Evolutionary conservation across 2,113 vertebrate species (phyloP).

Genomic region (Eleginops maclovinus): DNA sequence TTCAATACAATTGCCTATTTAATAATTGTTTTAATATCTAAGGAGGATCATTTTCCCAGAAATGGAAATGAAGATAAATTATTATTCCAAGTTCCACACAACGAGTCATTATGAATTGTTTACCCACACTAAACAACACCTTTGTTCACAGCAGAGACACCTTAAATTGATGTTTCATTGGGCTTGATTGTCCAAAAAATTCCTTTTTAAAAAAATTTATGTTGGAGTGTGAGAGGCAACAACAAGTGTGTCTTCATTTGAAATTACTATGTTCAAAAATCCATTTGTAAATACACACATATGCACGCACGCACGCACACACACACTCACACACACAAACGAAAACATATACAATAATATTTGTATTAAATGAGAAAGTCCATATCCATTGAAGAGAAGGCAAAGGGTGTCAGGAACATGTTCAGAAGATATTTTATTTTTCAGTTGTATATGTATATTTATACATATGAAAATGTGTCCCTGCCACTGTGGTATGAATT

Average conservation of each 20-base stretch:
- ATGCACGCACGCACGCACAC: too few species aligned
- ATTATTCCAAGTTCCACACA: background rate
- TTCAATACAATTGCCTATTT: background rate
- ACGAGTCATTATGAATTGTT: background rate
- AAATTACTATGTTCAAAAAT: too few species aligned
- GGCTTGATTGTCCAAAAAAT: background rate
- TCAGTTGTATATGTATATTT: background rate
- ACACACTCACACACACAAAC: too few species aligned
- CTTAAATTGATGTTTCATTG: background rate
- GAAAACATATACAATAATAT: background rate
- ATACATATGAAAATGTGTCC: background rate
- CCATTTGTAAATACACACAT: too few species aligned
- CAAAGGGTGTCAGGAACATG: background rate
- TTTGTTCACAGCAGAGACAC: background rate
- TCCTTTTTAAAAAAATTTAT: too few species aligned
- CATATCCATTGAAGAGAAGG: background rate
- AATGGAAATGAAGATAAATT: background rate
- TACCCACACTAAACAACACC: background rate
- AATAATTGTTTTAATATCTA: conserved; percentile 8
- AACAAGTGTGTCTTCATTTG: background rate
- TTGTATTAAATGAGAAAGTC: background rate
- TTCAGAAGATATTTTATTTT: conserved; percentile 8
- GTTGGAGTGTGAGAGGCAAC: background rate
- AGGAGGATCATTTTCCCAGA: background rate
- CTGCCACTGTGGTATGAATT: conserved; percentile 16